Base-by-base conservation (phyloP, 2,797 vertebrate genomes). In the Synaphobranchus kaupii region DNA sequence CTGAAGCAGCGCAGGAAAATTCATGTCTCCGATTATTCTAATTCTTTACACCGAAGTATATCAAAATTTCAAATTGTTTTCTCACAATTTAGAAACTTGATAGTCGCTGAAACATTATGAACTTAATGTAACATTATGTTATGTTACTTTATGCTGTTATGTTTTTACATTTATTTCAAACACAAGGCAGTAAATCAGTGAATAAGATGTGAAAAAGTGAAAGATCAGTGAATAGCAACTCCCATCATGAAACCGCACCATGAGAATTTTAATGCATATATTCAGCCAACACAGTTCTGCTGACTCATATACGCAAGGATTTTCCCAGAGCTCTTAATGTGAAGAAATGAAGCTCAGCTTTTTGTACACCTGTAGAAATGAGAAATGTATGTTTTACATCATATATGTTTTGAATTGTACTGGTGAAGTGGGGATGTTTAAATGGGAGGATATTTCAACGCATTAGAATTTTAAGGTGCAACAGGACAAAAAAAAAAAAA, bases 1-100 rank as follows among this genome's bases (percentile, higher is more conserved):
- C 1, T 52, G 81, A 31, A 86, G 87, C 88, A 58, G 86, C 84
- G 73, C 1, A 56, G 12, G 28, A 17, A 28, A 60, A 50, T 68
- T 50, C 47, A 44, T 47, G 58, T 34, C 71, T 56, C 60, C 81
- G 22, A 1, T 54, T 28, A 9, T 4, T 39, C 39, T 47, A 17
- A n/a, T n/a, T 50, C 22, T 81, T 50, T 50, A 50, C 78, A 50
- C 5, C 2, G 73, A 47, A 78, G 28, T 47, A 44, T 47, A n/a
- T 50, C 8, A 81, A 4, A 22, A 9, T 78, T 78, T 22, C 39
- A 7, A 34, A 73, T 73, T 34, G 31, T 34, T 34, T 31, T 73
- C 68, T 12, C 4, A 0, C 15, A 4, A 15, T 17, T 31, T 31
- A 13, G n/a, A 68, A 31, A 28, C 71, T 17, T 25, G 22, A 60